Percentiles rank a stretch among this genome's conserved stretches.
Evolutionary conservation across 2,888 invertebrate species (phyloP).

Genomic region (Dendrolimus houi): DNA sequence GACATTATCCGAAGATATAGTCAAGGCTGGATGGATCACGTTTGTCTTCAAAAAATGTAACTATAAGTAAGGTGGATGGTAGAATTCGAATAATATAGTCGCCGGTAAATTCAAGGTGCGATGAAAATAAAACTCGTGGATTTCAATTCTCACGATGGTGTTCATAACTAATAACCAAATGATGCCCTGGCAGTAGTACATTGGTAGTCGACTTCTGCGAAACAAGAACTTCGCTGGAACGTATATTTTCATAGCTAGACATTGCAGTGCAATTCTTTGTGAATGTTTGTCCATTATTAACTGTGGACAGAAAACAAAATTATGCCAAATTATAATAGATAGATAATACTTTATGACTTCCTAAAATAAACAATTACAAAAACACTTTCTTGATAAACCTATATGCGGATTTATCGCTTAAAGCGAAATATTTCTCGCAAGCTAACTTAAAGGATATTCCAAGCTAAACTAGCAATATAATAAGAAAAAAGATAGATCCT

Average conservation of each 20-base stretch:
- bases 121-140: slow-evolving; percentile 46
- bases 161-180: slow-evolving; percentile 25
- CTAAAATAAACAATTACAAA: too few relatives aligned
- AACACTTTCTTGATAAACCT: too few relatives aligned
- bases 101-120: slow-evolving; percentile 25
- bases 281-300: slow-evolving; percentile 29
- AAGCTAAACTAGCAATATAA: too few relatives aligned
- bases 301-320: slow-evolving; percentile 24
- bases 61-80: slow-evolving; percentile 29
- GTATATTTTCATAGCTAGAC: slow-evolving; percentile 38
- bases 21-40: too few relatives aligned
- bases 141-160: slow-evolving; percentile 28
- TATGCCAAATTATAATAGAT: too few relatives aligned
- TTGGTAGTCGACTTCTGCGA: slow-evolving; percentile 32
- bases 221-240: slow-evolving; percentile 30
- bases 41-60: too few relatives aligned
- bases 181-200: slow-evolving; percentile 51
- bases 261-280: slow-evolving; percentile 26
- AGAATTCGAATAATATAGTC: slow-evolving; percentile 38
- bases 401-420: background rate
- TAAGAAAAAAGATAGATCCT: too few relatives aligned
- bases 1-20: too few relatives aligned
- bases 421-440: background rate
- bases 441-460: background rate
- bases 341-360: too few relatives aligned